Evolutionary conservation across 2,797 vertebrate genomes (phyloP).

Genomic region (Oryzias sinensis): DNA sequence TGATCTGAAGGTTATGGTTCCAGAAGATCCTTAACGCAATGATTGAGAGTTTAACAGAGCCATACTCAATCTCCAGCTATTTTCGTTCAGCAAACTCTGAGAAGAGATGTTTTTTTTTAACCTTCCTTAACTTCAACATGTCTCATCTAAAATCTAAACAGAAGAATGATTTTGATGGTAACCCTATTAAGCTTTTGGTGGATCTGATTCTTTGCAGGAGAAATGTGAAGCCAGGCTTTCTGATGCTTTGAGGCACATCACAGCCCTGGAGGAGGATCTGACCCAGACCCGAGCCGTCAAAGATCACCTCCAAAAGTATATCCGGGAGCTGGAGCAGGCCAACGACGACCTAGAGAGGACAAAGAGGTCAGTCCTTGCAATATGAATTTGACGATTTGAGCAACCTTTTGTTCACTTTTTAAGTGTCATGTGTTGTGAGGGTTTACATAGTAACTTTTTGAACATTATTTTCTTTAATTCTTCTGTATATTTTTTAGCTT

Average conservation of each 20-base stretch:
- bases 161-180: too few species aligned
- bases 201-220: conserved; percentile 75
- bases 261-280: conserved; percentile 89
- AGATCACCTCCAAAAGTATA: conserved; percentile 96
- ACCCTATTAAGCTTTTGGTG: neutral
- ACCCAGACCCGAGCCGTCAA: conserved; percentile 87
- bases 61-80: too few species aligned
- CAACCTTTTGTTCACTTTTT: neutral
- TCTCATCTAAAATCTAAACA: neutral
- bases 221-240: conserved; percentile 90
- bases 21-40: too few species aligned
- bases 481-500: too few species aligned
- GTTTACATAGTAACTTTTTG: too few species aligned
- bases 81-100: too few species aligned
- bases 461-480: too few species aligned
- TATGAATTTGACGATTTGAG: neutral
- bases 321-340: conserved; percentile 92
- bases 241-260: conserved; percentile 87
- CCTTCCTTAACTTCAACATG: conserved; percentile 7
- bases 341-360: conserved; percentile 97
- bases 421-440: too few species aligned
- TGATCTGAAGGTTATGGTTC: too few species aligned
- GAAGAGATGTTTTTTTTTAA: conserved; percentile 7
- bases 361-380: conserved; percentile 81
- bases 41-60: too few species aligned